Base-by-base conservation (phyloP, 2,797 vertebrate genomes). In the Danio aesculapii region DNA sequence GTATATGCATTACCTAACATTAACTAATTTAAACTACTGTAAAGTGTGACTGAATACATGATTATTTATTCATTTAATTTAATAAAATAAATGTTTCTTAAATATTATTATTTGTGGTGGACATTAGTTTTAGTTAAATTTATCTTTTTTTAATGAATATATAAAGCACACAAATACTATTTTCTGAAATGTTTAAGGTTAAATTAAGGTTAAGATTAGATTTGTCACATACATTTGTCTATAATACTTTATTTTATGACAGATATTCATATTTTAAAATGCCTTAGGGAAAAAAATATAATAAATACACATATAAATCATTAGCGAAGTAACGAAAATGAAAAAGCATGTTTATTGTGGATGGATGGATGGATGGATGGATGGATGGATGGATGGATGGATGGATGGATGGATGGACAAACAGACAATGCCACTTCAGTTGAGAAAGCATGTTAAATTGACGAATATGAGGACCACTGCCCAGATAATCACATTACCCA, bases 401-500 rank as follows among this genome's bases (percentile, higher is more conserved):
- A 53, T 53, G 52, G 52, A 6, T 53, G 11, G 49, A 52, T 52
- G 49, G 49, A 55, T 16, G 52, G 52, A 30, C 3, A 3, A 3
- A 30, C 3, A 3, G 30, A 87, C 43, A 50, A 62, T 8, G 39
- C 41, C 30, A 6, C 64, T 19, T 46, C 9, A 30, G 12, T 30
- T 49, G 46, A 68, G 8, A 46, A 68, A 50, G 16, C 8, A 47
- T 47, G 6, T 14, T 64, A 44, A 64, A 21, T 53, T 43, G 50
- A 44, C 8, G 12, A 64, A 55, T 55, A 53, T 39, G 44, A 66
- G 55, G 50, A 55, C 12, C 50, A 46, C 62, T 43, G 62, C 13
- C 50, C 62, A 53, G 47, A 78, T 39, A 68, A 67, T 57, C 17
- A 21, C 14, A 68, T 58, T 55, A 67, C 52, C 67, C 43, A 50